A percentile compares a stretch with the other conserved stretches of the same genome.
Evolutionary conservation across 1,140 invertebrate species (phyloP).

Genomic region (Tetramorium alpestre): DNA sequence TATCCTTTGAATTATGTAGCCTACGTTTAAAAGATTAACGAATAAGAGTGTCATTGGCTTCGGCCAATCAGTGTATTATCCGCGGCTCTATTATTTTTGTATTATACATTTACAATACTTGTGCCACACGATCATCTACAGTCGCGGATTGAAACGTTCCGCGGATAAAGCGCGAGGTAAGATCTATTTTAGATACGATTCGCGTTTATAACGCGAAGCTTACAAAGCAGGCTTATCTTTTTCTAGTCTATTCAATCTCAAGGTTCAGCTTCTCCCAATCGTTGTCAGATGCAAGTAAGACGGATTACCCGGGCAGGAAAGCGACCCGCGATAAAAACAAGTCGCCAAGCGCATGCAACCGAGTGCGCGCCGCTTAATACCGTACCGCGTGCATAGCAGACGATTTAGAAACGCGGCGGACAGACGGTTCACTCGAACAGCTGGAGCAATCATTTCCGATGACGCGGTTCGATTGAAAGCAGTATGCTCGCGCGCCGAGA

Average conservation of each 20-base stretch:
- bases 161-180: not conserved
- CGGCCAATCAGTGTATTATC: not conserved
- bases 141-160: not conserved
- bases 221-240: constrained; percentile 13
- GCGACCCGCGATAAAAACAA: constrained; percentile 20
- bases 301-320: constrained; percentile 21
- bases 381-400: not conserved
- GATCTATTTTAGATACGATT: constrained; percentile 23
- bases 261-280: not conserved
- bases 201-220: not conserved
- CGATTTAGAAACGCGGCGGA: constrained; percentile 57
- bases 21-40: not conserved
- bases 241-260: constrained; percentile 13
- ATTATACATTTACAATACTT: not conserved
- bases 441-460: constrained; percentile 79
- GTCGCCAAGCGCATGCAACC: not conserved
- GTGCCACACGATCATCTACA: not conserved
- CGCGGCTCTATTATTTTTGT: not conserved
- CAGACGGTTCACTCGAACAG: constrained; percentile 73
- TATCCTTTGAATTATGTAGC: not conserved
- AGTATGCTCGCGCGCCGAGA: constrained; percentile 55
- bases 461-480: constrained; percentile 77
- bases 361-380: constrained; percentile 21
- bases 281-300: constrained; percentile 22
- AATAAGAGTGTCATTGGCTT: not conserved